Conservation (phyloP, 2,113 vertebrate species). For the Telmatochromis sp. region DNA sequence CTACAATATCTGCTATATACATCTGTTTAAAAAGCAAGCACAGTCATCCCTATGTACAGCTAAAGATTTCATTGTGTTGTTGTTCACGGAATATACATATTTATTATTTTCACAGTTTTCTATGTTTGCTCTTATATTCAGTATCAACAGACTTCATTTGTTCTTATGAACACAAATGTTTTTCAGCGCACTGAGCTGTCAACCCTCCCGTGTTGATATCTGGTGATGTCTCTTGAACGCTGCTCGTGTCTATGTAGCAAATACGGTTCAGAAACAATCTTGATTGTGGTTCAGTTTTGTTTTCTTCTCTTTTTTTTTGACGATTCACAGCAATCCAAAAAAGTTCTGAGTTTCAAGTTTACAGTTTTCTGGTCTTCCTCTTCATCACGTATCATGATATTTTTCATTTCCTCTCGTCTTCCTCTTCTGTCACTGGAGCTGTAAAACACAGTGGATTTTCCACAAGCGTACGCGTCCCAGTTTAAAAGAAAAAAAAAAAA, state of each 20-base stretch:
- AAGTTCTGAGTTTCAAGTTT: conserved; percentile 48
- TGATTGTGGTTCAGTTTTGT: conserved; percentile 46
- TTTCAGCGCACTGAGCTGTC: neutral
- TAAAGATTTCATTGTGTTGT: conserved; percentile 75
- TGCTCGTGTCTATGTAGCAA: conserved; percentile 63
- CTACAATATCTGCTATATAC: conserved; percentile 85
- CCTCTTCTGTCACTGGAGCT: neutral
- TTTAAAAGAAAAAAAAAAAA: neutral
- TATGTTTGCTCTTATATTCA: conserved; percentile 68
- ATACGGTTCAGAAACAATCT: conserved; percentile 72
- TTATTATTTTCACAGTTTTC: conserved; percentile 89
- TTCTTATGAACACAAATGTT: conserved; percentile 52
- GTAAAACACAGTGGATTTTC: neutral
- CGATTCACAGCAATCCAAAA: conserved; percentile 58
- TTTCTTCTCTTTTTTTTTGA: conserved; percentile 10
- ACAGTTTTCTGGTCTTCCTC: conserved; percentile 69
- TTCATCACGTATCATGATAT: conserved; percentile 51
- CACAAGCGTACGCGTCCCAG: neutral
- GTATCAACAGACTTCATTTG: conserved; percentile 52
- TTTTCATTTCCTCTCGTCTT: neutral
- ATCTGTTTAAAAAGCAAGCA: conserved; percentile 98
- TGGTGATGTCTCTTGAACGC: conserved; percentile 70
- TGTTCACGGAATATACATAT: conserved; percentile 93
- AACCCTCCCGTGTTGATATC: conserved; percentile 72
- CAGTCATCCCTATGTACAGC: conserved; percentile 76